Base-by-base conservation (phyloP, 2,888 invertebrate genomes). In the Microchrysa polita region DNA sequence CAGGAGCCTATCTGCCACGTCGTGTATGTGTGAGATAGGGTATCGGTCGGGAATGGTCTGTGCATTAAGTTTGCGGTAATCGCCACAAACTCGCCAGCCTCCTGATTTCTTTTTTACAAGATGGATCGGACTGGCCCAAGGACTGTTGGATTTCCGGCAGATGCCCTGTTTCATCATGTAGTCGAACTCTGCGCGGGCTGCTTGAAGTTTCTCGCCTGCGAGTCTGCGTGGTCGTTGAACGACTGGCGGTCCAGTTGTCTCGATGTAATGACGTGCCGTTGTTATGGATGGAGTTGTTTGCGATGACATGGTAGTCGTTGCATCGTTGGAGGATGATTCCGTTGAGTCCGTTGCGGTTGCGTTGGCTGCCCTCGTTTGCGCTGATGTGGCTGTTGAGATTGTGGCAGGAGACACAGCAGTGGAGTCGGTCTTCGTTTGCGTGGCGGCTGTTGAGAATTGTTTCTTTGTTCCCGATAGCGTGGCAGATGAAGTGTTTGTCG, bases 1-100 rank as follows among this genome's bases (percentile, higher is more conserved):
- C 9, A 73, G 22, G 0, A 81, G 72, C 1, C 72, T 22, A 12
- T 76, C 67, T 7, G 78, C 57, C 60, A 82, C 80, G 75, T 82
- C 81, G 16, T 79, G 76, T 5, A 84, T 72, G 18, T 81, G 78
- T 1, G 80, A 78, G 10, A 82, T 74, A 0, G 83, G 81, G 44
- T n/a, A n/a, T n/a, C n/a, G n/a, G n/a, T n/a, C n/a, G n/a, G n/a
- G n/a, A n/a, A n/a, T n/a, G n/a, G n/a, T n/a, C n/a, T n/a, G n/a
- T n/a, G n/a, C n/a, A n/a, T n/a, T n/a, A n/a, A n/a, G n/a, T n/a
- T n/a, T n/a, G n/a, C n/a, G n/a, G n/a, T n/a, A n/a, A n/a, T n/a
- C n/a, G n/a, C n/a, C n/a, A n/a, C n/a, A n/a, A n/a, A n/a, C n/a
- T n/a, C n/a, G n/a, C n/a, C n/a, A n/a, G n/a, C n/a, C n/a, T n/a